Base-by-base conservation (phyloP, 2,888 invertebrate genomes). In the Mesoligia furuncula region DNA sequence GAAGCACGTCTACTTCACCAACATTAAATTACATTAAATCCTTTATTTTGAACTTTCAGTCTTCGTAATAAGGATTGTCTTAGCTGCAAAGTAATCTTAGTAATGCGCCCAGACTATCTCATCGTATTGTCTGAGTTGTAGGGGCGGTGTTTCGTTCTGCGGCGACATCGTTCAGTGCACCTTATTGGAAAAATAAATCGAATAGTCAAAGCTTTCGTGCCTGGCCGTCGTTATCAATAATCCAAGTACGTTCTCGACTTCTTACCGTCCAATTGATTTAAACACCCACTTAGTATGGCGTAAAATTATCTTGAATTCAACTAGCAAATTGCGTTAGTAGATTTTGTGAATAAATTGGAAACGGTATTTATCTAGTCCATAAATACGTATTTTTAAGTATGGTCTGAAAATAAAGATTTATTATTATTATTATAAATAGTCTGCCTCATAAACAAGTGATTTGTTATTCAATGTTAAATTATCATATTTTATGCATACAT, bases 91-190 rank as follows among this genome's bases (percentile, higher is more conserved):
- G 83, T 83, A 85, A 88, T 88, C 75, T 88, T 90, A 84, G 92
- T 89, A 87, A 89, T 89, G 89, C 86, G 87, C 89, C 90, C 91
- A 93, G 94, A 93, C 94, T 90, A 91, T 92, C 91, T 92, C 92
- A 90, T 90, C 88, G 88, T 84, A 86, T 85, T 82, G 89, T 89
- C 85, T 84, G 86, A 85, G 90, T 88, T 91, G 92, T 90, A 88
- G 91, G 92, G 95, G 94, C 90, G 93, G 93, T 95, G 94, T 95
- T 95, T 94, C 94, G 94, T 94, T 94, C 93, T 93, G 93, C 92
- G 92, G 92, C 90, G 93, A 93, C 94, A 93, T 92, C 93, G 91
- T 91, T 93, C 93, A 90, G 89, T 91, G 88, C 90, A 91, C 92
- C 93, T 92, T 95, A 94, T 93, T 93, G 90, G 92, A 92, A 93